Conservation (phyloP, 64 coral and sea anemone genomes). For the Porites australiensis region DNA sequence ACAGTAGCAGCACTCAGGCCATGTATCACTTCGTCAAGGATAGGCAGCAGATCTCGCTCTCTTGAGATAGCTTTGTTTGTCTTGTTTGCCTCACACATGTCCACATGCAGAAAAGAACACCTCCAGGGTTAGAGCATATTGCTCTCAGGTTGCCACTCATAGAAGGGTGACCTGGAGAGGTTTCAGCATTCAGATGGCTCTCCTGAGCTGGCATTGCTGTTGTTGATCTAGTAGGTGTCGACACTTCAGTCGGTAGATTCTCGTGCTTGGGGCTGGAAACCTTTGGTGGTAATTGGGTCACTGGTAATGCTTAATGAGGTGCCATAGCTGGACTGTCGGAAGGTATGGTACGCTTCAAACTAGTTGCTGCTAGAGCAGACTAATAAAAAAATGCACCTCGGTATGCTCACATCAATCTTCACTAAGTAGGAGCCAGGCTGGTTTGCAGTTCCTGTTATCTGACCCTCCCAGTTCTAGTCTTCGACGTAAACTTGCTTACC, state of each 20-base stretch:
- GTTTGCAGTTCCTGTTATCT: neutral
- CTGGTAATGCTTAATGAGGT: neutral
- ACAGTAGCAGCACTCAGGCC: too few species aligned
- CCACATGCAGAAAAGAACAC: too few species aligned
- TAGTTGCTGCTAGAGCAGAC: slow-evolving; percentile 15
- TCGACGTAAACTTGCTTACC: slow-evolving; percentile 28
- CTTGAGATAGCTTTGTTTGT: too few species aligned
- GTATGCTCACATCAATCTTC: slow-evolving; percentile 3
- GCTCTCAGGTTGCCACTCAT: too few species aligned
- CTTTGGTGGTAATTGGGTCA: neutral
- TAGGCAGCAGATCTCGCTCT: too few species aligned
- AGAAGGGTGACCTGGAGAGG: neutral
- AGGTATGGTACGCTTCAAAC: neutral
- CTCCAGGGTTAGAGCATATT: too few species aligned
- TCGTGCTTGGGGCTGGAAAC: neutral
- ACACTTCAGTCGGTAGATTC: neutral
- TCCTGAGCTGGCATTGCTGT: neutral
- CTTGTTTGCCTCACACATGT: too few species aligned
- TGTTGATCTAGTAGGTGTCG: neutral
- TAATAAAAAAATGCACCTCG: neutral
- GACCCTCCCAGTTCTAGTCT: slow-evolving; percentile 14
- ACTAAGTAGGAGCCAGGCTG: slow-evolving; percentile 28
- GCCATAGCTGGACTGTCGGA: neutral
- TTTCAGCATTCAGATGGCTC: neutral
- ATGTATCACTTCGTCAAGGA: too few species aligned